Conservation (phyloP, 2,888 invertebrate genomes). For the Scaptomyza parva region DNA sequence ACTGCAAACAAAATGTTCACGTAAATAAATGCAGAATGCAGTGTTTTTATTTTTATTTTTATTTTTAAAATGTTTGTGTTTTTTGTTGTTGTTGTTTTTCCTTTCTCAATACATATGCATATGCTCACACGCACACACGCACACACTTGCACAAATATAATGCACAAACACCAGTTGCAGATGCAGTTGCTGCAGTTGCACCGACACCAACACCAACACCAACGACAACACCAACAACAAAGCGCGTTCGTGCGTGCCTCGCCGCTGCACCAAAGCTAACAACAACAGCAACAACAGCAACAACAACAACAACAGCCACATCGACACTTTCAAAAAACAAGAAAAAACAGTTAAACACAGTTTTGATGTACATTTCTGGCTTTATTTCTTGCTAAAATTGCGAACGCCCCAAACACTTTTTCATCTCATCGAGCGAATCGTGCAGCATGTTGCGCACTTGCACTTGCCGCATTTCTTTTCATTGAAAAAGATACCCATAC, state of each 20-base stretch:
- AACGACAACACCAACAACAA: slow-evolving; percentile 30
- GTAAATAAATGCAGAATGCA: slow-evolving; percentile 33
- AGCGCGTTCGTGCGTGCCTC: slow-evolving; percentile 43
- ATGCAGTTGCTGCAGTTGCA: slow-evolving; percentile 39
- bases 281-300: slow-evolving; percentile 4
- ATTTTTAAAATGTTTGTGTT: slow-evolving; percentile 7
- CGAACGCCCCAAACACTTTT: slow-evolving; percentile 2
- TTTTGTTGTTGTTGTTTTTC: no score
- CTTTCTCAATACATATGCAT: slow-evolving; percentile 43
- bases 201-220: slow-evolving; percentile 22
- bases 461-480: no score
- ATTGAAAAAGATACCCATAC: no score
- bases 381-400: slow-evolving; percentile 48
- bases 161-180: slow-evolving; percentile 81
- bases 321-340: slow-evolving; percentile 17
- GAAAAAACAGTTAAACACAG: slow-evolving; percentile 13
- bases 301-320: slow-evolving; percentile 33
- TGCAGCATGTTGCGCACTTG: no score
- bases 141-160: slow-evolving; percentile 44
- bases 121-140: slow-evolving; percentile 6
- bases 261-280: slow-evolving; percentile 7
- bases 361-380: slow-evolving; percentile 39
- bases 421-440: no score
- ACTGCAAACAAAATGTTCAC: slow-evolving; percentile 25
- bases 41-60: not conserved